Evolutionary conservation across 2,797 vertebrate genomes (phyloP).

Genomic region (Bradypus variegatus): DNA sequence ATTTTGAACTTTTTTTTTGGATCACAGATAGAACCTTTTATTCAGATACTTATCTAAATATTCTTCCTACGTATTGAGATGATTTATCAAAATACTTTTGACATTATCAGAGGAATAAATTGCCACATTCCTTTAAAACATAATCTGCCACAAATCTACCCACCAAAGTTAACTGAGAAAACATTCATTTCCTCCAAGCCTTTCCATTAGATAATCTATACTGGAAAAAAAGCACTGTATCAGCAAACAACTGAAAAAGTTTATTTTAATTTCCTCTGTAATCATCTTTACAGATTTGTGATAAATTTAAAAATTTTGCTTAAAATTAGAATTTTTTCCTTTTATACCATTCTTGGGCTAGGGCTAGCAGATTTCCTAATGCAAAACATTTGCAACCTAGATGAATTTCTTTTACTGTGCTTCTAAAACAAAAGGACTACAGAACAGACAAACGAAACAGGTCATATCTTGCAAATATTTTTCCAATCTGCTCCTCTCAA

Average conservation of each 20-base stretch:
- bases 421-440: conserved; percentile 2
- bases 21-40: conserved; percentile 9
- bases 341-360: neutral
- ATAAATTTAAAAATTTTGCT: neutral
- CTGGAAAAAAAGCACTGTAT: neutral
- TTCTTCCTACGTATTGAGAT: neutral
- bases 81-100: conserved; percentile 27
- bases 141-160: neutral
- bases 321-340: neutral
- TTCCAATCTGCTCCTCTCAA: neutral
- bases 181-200: neutral
- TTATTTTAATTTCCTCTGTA: conserved; percentile 1
- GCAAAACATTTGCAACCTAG: neutral
- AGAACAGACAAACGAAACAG: neutral
- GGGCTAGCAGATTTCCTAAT: neutral
- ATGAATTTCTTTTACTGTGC: neutral
- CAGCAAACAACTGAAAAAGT: neutral
- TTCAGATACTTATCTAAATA: neutral
- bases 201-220: neutral
- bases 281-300: neutral
- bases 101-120: neutral
- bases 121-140: neutral
- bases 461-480: neutral
- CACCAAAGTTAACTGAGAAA: conserved; percentile 16
- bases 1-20: neutral